These are phyloP conservation scores for Ophion slaviceki DNA, from an alignment of 2,888 invertebrate species.

Conservation along the genomic window DNA sequence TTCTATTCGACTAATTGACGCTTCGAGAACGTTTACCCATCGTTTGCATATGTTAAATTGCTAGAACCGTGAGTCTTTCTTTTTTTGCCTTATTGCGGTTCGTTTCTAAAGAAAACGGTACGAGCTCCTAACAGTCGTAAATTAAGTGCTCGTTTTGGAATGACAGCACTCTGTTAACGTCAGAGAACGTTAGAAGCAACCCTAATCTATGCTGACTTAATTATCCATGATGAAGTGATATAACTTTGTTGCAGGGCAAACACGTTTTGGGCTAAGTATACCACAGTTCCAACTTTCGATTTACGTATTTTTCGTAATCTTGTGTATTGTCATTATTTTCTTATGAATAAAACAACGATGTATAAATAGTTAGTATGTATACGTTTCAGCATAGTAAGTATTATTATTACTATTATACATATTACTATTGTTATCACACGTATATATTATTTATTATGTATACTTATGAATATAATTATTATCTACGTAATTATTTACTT, in stretches of 20 bases:
- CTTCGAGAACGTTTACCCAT: not conserved
- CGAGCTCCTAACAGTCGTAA: not conserved
- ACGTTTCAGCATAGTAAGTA: not conserved
- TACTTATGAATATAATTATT: no score
- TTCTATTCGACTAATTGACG: not conserved
- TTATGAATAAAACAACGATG: not conserved
- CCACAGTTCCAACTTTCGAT: not conserved
- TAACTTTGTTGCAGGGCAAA: not conserved
- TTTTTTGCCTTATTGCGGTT: not conserved
- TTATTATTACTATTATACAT: not conserved
- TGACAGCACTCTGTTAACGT: constrained; percentile 1
- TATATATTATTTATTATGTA: no score
- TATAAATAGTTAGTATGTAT: not conserved
- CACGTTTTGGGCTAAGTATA: not conserved
- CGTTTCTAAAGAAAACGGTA: not conserved
- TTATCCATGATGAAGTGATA: not conserved
- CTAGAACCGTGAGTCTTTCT: not conserved
- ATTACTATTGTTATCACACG: not conserved
- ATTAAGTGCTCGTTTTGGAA: not conserved
- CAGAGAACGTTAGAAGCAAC: not conserved
- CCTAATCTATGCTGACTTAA: not conserved
- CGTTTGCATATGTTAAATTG: not conserved
- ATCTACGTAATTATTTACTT: no score
- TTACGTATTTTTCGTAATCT: not conserved
- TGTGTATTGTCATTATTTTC: not conserved